These are phyloP conservation scores for Apeira syringaria DNA, from an alignment of 2,888 invertebrate genomes.

Conservation along the genomic window DNA sequence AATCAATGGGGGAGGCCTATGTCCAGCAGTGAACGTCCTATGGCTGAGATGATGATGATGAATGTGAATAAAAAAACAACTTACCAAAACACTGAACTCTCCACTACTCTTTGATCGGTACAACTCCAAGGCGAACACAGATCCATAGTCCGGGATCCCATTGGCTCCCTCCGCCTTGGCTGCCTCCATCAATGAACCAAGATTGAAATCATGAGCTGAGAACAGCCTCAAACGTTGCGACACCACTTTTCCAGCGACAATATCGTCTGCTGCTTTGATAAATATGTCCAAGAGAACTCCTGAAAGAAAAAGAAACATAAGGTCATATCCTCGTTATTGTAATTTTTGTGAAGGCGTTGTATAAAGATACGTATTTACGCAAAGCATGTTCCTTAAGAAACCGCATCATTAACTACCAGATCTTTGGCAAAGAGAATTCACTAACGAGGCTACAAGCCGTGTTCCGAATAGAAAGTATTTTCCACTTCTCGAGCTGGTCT, in stretches of 20 bases:
- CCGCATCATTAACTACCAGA: no score
- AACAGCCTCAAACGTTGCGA: conserved; percentile 49
- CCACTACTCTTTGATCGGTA: conserved; percentile 52
- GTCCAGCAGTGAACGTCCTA: no score
- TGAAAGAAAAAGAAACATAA: conserved; percentile 36
- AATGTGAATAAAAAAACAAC: conserved; percentile 29
- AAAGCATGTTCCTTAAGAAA: no score
- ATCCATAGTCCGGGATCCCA: conserved; percentile 65
- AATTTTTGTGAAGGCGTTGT: no score
- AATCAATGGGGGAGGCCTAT: no score
- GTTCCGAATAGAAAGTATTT: no score
- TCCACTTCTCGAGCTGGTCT: no score
- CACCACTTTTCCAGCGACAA: conserved; percentile 46
- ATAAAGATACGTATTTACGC: no score
- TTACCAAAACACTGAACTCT: conserved; percentile 59
- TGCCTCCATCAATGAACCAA: conserved; percentile 68
- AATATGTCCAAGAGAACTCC: conserved; percentile 66
- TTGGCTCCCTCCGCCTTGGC: conserved; percentile 46
- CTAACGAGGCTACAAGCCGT: no score
- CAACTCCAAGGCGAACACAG: conserved; percentile 62
- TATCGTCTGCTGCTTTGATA: conserved; percentile 51
- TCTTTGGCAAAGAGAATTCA: no score
- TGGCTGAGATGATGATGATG: no score
- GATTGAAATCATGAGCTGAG: conserved; percentile 72
- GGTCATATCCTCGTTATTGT: no score